phyloP scores from a whole-genome alignment of 2,797 vertebrate species.

The Girardinus metallicus region DNA sequence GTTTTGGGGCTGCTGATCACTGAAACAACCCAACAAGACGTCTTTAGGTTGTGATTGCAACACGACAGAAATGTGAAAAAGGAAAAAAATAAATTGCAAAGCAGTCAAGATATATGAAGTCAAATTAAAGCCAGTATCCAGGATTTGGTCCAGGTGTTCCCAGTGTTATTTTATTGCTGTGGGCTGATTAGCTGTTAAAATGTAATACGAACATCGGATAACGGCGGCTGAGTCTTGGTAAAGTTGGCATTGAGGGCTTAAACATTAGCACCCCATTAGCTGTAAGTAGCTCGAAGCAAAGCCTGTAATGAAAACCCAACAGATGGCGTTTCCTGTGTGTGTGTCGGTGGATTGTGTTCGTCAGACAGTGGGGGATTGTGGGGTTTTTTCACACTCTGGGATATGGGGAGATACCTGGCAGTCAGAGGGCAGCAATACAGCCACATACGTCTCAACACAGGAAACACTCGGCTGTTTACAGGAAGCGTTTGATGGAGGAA shows the following conservation, averaged over 20 bases:
- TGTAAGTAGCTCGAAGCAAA: conserved; percentile 76
- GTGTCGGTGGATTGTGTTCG: conserved; percentile 46
- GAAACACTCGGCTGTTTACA: conserved; percentile 84
- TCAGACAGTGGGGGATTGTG: conserved; percentile 52
- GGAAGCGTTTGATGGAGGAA: conserved; percentile 80
- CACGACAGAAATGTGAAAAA: background rate
- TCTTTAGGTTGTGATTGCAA: background rate
- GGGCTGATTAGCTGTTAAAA: conserved; percentile 64
- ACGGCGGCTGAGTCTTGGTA: conserved; percentile 58
- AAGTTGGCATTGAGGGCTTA: conserved; percentile 67
- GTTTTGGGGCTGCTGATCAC: background rate
- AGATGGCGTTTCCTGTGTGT: conserved; percentile 68
- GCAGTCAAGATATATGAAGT: conserved; percentile 4
- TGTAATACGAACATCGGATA: conserved; percentile 45
- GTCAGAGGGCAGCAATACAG: conserved; percentile 50
- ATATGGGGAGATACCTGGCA: conserved; percentile 53
- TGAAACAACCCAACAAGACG: background rate
- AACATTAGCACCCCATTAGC: conserved; percentile 78
- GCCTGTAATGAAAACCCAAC: conserved; percentile 71
- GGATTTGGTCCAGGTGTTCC: conserved; percentile 60
- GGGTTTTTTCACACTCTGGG: conserved; percentile 26
- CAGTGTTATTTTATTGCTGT: conserved; percentile 48
- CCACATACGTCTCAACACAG: conserved; percentile 65
- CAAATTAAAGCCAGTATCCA: conserved; percentile 31
- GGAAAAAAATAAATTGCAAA: background rate